A percentile compares a stretch with the other conserved stretches of the same genome.
phyloP scores from a whole-genome alignment of 2,888 invertebrate species.

The Eristalis intricaria region DNA sequence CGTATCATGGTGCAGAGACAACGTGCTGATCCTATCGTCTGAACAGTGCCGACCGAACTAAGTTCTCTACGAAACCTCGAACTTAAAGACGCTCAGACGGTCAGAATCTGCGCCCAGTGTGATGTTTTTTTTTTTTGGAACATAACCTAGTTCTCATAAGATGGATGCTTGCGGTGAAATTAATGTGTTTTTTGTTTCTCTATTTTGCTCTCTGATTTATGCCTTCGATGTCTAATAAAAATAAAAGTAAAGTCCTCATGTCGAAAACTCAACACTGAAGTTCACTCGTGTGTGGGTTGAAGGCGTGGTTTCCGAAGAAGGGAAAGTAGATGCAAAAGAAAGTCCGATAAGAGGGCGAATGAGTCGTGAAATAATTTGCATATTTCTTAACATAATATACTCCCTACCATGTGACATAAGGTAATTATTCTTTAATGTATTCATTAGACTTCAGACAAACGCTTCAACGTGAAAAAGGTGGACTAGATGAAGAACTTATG shows the following conservation, averaged over 20 bases:
- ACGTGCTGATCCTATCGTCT: constrained; percentile 1
- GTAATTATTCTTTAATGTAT: neutral
- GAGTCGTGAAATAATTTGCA: constrained; percentile 9
- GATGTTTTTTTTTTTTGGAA: constrained; percentile 19
- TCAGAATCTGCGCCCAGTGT: constrained; percentile 6
- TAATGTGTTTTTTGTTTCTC: neutral
- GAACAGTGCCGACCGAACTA: constrained; percentile 23
- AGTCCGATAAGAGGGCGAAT: neutral
- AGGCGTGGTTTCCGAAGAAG: constrained; percentile 1
- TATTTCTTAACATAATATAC: constrained; percentile 11
- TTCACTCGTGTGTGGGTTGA: constrained; percentile 4
- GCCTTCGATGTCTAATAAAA: constrained; percentile 3
- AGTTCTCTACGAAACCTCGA: neutral
- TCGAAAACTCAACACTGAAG: too few relatives aligned
- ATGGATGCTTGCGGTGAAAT: constrained; percentile 33
- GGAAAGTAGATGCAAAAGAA: constrained; percentile 25
- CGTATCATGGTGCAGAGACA: constrained; percentile 23
- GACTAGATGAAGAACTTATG: neutral
- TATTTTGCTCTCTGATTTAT: neutral
- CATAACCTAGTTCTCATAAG: constrained; percentile 35
- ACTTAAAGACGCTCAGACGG: neutral
- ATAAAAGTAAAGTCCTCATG: constrained; percentile 36
- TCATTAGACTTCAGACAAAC: neutral
- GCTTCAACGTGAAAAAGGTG: neutral
- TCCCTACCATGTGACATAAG: neutral